Evolutionary conservation across 2,888 invertebrate genomes (phyloP).

Genomic region (Trissoscelio sp.): DNA sequence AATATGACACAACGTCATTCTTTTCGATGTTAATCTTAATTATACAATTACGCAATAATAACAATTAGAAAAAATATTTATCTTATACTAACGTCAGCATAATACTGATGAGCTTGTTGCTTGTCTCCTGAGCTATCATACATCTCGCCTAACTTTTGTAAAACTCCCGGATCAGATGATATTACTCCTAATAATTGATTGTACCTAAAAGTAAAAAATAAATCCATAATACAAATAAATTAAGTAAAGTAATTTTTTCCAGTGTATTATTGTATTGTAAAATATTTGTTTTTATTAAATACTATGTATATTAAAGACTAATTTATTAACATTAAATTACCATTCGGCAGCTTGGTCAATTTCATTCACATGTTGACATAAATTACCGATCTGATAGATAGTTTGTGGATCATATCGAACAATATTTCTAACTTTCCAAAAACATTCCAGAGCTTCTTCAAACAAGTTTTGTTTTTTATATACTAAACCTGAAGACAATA

Average conservation of each 20-base stretch:
- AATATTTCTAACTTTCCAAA: constrained; percentile 90
- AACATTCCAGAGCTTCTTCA: constrained; percentile 91
- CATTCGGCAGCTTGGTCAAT: constrained; percentile 87
- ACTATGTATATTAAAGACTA: no score
- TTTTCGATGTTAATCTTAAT: no score
- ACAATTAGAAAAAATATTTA: constrained; percentile 25
- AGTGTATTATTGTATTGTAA: no score
- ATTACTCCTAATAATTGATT: constrained; percentile 92
- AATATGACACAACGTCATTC: no score
- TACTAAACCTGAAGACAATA: constrained; percentile 85
- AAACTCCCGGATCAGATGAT: constrained; percentile 94
- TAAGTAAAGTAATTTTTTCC: no score
- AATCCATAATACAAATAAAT: not conserved
- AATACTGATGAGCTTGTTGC: constrained; percentile 93
- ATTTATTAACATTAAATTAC: constrained; percentile 82
- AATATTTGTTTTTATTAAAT: no score
- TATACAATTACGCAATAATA: no score
- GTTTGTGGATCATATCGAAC: constrained; percentile 89
- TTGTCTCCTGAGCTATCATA: constrained; percentile 96
- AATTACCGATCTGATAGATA: constrained; percentile 90
- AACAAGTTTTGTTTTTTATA: constrained; percentile 88
- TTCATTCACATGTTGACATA: constrained; percentile 89
- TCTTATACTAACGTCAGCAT: constrained; percentile 87
- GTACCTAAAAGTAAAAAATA: constrained; percentile 83
- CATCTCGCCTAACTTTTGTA: constrained; percentile 94